Base-by-base conservation (phyloP, 2,888 invertebrate species). In the Mythimna impura region DNA sequence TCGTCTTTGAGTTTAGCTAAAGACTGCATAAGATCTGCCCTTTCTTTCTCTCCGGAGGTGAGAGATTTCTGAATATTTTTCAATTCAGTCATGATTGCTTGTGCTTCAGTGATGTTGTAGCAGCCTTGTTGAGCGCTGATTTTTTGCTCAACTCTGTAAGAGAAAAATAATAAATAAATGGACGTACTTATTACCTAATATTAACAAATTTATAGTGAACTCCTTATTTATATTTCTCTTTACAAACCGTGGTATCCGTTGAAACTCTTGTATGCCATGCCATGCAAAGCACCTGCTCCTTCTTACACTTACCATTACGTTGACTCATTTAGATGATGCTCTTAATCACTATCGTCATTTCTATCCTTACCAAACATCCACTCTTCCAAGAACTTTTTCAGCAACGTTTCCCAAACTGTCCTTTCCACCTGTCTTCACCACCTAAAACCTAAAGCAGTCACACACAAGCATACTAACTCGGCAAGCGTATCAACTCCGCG, bases 71-170 rank as follows among this genome's bases (percentile, higher is more conserved):
- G 99, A 85, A 99, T 99, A 94, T 99, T 98, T 82, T 98, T 97
- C 88, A 99, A 97, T 94, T 99, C 99, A 68, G 98, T 98, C 97
- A 99, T 98, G 76, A 99, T 99, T n/a, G 99, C 99, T 94, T 99
- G 99, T 20, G 99, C 99, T 95, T 99, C 99, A 55, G 98, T 98
- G 86, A 99, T 98, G 92, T 98, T 99, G 93, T 99, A 99, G 91
- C 98, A 98, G 63, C 98, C 98, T 92, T 98, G 97, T 86, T 98
- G 98, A 34, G 98, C 97, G 91, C 97, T 98, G 88, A 99, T 96
- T 95, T 99, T 99, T 95, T 98, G 98, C 92, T 99, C 98, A 84
- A 99, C 99, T 92, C 98, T 99, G 95, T 52, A 96, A 96, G 68
- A 71, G 50, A 20, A 25, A 47, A 58, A 52, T 34, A 40, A 6